These are phyloP conservation scores for Poecile atricapillus DNA, from an alignment of 2,113 vertebrate species.

Conservation along the genomic window DNA sequence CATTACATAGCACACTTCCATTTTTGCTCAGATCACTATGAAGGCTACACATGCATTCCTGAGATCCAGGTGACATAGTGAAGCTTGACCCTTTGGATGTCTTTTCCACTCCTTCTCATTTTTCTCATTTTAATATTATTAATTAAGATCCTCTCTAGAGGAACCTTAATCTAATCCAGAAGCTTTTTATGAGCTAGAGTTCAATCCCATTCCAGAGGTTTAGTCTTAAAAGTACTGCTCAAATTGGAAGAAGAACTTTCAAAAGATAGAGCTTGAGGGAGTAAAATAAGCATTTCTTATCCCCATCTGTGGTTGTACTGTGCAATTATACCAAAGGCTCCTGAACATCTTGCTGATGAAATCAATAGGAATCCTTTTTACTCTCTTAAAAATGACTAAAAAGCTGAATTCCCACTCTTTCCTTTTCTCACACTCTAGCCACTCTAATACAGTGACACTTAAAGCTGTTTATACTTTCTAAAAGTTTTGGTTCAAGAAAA, in stretches of 20 bases:
- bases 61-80: not conserved
- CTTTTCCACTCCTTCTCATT: not conserved
- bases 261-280: not conserved
- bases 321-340: not conserved
- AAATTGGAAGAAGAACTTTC: not conserved
- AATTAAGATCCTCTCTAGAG: not conserved
- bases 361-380: not conserved
- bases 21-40: not conserved
- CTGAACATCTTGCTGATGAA: not conserved
- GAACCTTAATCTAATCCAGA: not conserved
- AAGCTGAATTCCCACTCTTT: not conserved
- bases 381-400: not conserved
- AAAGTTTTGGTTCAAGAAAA: not conserved
- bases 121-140: not conserved
- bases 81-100: not conserved
- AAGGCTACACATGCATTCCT: not conserved
- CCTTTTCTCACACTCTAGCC: not conserved
- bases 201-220: not conserved
- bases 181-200: not conserved
- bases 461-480: not conserved
- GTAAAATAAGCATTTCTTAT: not conserved
- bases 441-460: not conserved
- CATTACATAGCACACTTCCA: not conserved
- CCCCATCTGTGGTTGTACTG: not conserved
- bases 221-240: not conserved